Evolutionary conservation across 2,888 invertebrate species (phyloP), one percentile per base, ranked within the genome.

Genomic region (Philereme transversata): DNA sequence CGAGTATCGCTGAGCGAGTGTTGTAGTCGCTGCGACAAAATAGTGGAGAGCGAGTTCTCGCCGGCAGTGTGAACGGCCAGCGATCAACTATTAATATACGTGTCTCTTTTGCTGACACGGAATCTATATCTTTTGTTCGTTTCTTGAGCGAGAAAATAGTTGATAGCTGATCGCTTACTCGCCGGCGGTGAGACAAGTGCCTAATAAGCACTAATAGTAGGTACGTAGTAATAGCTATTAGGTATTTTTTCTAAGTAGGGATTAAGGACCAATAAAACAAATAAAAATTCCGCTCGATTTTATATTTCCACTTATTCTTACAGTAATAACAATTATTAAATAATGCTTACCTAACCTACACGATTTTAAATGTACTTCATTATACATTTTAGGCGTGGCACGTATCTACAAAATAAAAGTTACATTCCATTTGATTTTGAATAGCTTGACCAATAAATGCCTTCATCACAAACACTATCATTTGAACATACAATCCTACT

Each of bases 391-490:
- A 90, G 91, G 90, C 90, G 90, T 90, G 88, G 88, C 86, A 88
- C 88, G 88, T 89, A 90, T 75, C 86, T 87, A 88, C 69, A 74
- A 82, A 85, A 78, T 74, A 88, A 86, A 84, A 86, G 84, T 82
- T 85, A 84, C 81, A 80, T 82, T 81, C 79, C 79, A 79, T 81
- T 84, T 74, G 79, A 81, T 84, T 86, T 85, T 70, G 75, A 85
- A 81, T 84, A 86, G 85, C 80, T 81, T 82, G 88, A 87, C 89
- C 89, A 87, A 82, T 89, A 88, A 88, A 88, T 90, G 91, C 90
- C 90, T 75, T 83, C 85, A 87, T 89, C 88, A 88, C 88, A 86
- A 83, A 79, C 60, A 84, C 80, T 75, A 72, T 72, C 65, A 74
- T 72, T 70, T 74, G 76, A 66, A 62, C 69, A 71, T 68, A 72